These are phyloP conservation scores for Pyrocoelia pectoralis DNA, from an alignment of 2,888 invertebrate genomes.

Conservation along the genomic window DNA sequence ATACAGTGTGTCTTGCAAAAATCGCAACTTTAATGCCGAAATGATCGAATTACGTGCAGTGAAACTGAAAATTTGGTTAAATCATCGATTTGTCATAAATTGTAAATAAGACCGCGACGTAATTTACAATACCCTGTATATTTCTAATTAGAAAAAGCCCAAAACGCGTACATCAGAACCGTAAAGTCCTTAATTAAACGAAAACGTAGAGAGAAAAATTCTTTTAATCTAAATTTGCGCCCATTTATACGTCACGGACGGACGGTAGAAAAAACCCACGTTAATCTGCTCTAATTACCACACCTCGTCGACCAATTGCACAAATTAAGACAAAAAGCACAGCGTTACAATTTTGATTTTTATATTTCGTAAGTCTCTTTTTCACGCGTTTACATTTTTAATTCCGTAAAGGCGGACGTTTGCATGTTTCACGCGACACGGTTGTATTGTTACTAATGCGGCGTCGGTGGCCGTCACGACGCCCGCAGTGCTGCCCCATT, in stretches of 20 bases:
- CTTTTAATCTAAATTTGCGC: not conserved
- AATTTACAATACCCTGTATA: not conserved
- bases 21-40: no score
- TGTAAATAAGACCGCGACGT: no score
- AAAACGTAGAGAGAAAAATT: no score
- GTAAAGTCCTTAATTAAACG: not conserved
- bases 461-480: slow-evolving; percentile 38
- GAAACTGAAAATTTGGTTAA: no score
- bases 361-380: not conserved
- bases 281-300: slow-evolving; percentile 4
- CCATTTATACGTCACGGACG: not conserved
- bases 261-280: not conserved
- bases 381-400: not conserved
- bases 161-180: no score
- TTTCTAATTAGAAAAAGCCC: not conserved
- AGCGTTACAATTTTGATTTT: not conserved
- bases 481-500: slow-evolving; percentile 40
- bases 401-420: slow-evolving; percentile 14
- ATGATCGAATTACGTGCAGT: no score
- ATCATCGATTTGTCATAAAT: no score
- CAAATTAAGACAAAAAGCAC: not conserved
- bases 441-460: slow-evolving; percentile 34
- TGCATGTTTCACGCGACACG: slow-evolving; percentile 25
- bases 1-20: no score
- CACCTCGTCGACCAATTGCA: not conserved